These are phyloP conservation scores for Leucophenga montana DNA, from an alignment of 2,888 invertebrate species.

Conservation along the genomic window DNA sequence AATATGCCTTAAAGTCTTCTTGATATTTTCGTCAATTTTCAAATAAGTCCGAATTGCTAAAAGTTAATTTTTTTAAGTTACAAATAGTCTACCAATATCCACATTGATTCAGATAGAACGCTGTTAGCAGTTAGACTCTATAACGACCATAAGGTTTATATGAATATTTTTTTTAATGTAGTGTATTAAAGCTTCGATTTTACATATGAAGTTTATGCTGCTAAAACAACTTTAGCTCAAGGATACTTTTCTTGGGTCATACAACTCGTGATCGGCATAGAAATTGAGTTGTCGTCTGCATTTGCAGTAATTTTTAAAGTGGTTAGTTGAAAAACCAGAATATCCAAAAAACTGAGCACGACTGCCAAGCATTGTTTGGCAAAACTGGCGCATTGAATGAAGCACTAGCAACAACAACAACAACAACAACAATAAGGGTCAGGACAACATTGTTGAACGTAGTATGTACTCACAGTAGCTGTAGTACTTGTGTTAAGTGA, in stretches of 20 bases:
- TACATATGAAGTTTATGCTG: too few relatives aligned
- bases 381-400: background rate
- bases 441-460: background rate
- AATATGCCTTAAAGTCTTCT: too few relatives aligned
- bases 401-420: slow-evolving; percentile 45
- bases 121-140: too few relatives aligned
- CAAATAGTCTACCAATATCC: too few relatives aligned
- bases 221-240: too few relatives aligned
- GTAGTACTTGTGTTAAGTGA: slow-evolving; percentile 53
- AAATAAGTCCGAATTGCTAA: too few relatives aligned
- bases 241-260: background rate
- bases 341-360: background rate
- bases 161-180: too few relatives aligned
- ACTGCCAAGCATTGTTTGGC: background rate
- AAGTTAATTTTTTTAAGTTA: too few relatives aligned
- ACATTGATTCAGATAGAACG: too few relatives aligned
- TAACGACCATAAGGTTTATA: too few relatives aligned
- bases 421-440: slow-evolving; percentile 33
- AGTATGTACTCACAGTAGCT: too few relatives aligned
- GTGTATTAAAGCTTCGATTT: slow-evolving; percentile 20
- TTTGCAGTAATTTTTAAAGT: slow-evolving; percentile 27
- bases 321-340: background rate
- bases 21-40: too few relatives aligned
- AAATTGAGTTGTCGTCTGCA: slow-evolving; percentile 51
- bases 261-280: slow-evolving; percentile 50